phyloP scores from a whole-genome alignment of 1,140 invertebrate genomes.

The Anastrepha obliqua region DNA sequence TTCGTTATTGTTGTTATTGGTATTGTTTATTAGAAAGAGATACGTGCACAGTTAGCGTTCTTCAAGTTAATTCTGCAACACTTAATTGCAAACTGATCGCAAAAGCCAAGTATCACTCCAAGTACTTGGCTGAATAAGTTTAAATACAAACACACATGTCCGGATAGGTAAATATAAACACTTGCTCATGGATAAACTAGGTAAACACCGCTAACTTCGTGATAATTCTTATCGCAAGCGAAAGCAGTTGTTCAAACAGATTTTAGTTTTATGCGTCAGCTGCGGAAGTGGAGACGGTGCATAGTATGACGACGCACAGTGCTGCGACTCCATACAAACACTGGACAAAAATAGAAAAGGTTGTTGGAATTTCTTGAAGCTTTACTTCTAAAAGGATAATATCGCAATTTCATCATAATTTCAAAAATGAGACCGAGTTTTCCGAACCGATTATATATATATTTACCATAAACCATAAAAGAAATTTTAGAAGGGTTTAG shows the following conservation, averaged over 20 bases:
- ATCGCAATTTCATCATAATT: no score
- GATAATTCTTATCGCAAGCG: background rate
- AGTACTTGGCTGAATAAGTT: background rate
- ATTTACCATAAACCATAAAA: no score
- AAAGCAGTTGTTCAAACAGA: conserved; percentile 40
- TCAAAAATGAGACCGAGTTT: no score
- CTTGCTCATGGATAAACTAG: background rate
- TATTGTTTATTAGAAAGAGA: background rate
- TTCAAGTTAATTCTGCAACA: background rate
- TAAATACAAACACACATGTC: background rate
- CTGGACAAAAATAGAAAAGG: no score
- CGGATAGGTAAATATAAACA: background rate
- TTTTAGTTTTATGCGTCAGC: background rate
- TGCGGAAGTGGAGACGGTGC: background rate
- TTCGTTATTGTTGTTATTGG: background rate
- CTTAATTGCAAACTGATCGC: conserved; percentile 13
- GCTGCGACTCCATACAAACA: no score
- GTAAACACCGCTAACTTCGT: background rate
- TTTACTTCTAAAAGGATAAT: no score
- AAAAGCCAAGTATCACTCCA: background rate
- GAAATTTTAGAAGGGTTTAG: no score
- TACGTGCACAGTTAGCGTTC: background rate
- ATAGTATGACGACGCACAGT: no score
- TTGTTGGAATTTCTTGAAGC: no score
- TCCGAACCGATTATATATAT: no score